A percentile compares a stretch with the other conserved stretches of the same genome.
phyloP scores from a whole-genome alignment of 2,888 invertebrate genomes.

The Noctua janthe region DNA sequence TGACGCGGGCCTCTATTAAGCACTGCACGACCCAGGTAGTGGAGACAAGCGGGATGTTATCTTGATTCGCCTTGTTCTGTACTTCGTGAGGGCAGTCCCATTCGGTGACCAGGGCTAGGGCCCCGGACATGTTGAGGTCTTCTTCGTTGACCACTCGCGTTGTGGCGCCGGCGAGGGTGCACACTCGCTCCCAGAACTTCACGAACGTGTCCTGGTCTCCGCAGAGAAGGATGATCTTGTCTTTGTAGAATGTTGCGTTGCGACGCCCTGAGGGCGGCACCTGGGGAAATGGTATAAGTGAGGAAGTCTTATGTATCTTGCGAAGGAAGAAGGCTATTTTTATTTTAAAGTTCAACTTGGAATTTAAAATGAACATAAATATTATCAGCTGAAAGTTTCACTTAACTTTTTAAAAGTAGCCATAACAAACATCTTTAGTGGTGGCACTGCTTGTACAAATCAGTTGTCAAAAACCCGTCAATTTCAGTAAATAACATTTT shows the following conservation, averaged over 20 bases:
- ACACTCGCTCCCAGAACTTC: slow-evolving; percentile 91
- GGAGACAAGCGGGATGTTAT: slow-evolving; percentile 92
- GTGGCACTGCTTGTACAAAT: no score
- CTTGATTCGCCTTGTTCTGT: slow-evolving; percentile 89
- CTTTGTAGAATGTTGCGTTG: slow-evolving; percentile 85
- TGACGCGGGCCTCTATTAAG: slow-evolving; percentile 91
- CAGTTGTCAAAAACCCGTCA: neutral
- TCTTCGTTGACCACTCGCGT: slow-evolving; percentile 87
- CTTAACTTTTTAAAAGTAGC: neutral
- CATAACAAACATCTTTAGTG: neutral
- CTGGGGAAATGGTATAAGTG: slow-evolving; percentile 64
- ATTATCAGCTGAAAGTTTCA: neutral
- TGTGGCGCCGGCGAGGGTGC: slow-evolving; percentile 89
- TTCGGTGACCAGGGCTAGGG: slow-evolving; percentile 91
- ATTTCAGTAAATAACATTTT: neutral
- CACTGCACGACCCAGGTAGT: slow-evolving; percentile 93
- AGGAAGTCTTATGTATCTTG: no score
- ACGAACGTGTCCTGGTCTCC: slow-evolving; percentile 89
- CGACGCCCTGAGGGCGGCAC: slow-evolving; percentile 79
- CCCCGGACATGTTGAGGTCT: slow-evolving; percentile 86
- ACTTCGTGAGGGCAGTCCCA: slow-evolving; percentile 90
- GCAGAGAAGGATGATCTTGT: slow-evolving; percentile 87
- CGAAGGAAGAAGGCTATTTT: neutral
- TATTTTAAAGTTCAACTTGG: neutral
- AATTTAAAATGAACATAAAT: neutral